Base-by-base conservation (phyloP, 2,113 vertebrate species). In the Epinephelus lanceolatus region DNA sequence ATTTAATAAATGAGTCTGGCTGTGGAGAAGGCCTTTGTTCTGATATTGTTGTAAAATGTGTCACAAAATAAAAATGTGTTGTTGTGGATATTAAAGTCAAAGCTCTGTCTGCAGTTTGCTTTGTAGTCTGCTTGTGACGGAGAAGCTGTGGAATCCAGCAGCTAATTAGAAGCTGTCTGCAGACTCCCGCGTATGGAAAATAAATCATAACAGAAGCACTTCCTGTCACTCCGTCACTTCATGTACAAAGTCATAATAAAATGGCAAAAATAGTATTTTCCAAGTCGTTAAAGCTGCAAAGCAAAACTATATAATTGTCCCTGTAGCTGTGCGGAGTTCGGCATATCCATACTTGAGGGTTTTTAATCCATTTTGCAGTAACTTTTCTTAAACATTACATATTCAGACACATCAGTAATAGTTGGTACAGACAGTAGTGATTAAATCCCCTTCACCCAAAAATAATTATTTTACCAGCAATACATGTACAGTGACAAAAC, bases 91-190 rank as follows among this genome's bases (percentile, higher is more conserved):
- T 74, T 82, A 72, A 81, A 79, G 30, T 56, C 17, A 42, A 40
- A 62, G 7, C 14, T 45, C 40, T 70, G 70, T 79, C 78, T 71
- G 79, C 14, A 71, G 18, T 75, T 25, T 63, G 13, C 67, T 85
- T 88, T 90, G 77, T 78, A 70, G 75, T 65, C 51, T 60, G 52
- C 76, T 79, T 65, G 66, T 71, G 71, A 75, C 57, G 21, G 45
- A 80, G 14, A n/a, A 75, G 33, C 55, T 17, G 9, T 27, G 27
- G 45, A 83, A 53, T 72, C 71, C 76, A 68, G 12, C 21, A 5
- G 49, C 63, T 81, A 74, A 74, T 82, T 62, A 78, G 30, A 51
- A 27, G 18, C 57, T 80, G 60, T 85, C 71, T 83, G 47, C 56
- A 76, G 68, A 9, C 67, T 80, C 5, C 1, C 25, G 65, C 19